Evolutionary conservation across 2,113 vertebrate species (phyloP).

Genomic region (Osmerus mordax): DNA sequence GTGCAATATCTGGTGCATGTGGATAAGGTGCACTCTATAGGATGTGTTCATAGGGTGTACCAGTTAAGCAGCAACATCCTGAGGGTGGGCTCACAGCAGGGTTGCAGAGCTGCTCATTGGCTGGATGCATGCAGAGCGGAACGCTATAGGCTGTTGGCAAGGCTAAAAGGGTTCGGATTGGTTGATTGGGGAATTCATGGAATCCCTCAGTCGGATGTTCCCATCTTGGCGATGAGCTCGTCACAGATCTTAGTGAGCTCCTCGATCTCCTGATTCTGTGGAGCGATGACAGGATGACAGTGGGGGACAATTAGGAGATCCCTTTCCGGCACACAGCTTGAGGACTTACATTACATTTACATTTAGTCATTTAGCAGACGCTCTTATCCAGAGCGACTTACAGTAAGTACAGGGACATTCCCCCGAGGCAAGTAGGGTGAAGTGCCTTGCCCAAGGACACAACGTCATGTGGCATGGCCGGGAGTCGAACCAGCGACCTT

Average conservation of each 20-base stretch:
- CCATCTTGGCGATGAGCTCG: conserved; percentile 95
- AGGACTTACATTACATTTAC: too few relatives aligned
- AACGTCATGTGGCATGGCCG: too few relatives aligned
- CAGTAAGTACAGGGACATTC: too few relatives aligned
- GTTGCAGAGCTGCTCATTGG: conserved; percentile 24
- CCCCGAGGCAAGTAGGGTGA: too few relatives aligned
- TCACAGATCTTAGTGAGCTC: conserved; percentile 99
- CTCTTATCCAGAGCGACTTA: too few relatives aligned
- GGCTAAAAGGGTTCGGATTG: conserved; percentile 7
- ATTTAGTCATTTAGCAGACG: too few relatives aligned
- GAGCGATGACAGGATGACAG: conserved; percentile 16
- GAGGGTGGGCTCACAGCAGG: conserved; percentile 29
- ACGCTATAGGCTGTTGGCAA: conserved; percentile 14
- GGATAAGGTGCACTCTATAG: background rate
- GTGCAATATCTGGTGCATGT: too few relatives aligned
- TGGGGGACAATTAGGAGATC: background rate
- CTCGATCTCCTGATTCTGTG: conserved; percentile 95
- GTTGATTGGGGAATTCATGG: background rate
- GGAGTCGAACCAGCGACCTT: too few relatives aligned
- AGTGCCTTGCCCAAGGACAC: too few relatives aligned
- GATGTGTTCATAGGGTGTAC: conserved; percentile 9
- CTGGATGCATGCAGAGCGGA: conserved; percentile 42
- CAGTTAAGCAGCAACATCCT: conserved; percentile 40
- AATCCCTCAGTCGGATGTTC: conserved; percentile 78
- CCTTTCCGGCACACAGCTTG: too few relatives aligned